Evolutionary conservation across 2,888 invertebrate genomes (phyloP), one percentile per base, ranked within the genome.

Genomic region (Stenotaenia linearis): DNA sequence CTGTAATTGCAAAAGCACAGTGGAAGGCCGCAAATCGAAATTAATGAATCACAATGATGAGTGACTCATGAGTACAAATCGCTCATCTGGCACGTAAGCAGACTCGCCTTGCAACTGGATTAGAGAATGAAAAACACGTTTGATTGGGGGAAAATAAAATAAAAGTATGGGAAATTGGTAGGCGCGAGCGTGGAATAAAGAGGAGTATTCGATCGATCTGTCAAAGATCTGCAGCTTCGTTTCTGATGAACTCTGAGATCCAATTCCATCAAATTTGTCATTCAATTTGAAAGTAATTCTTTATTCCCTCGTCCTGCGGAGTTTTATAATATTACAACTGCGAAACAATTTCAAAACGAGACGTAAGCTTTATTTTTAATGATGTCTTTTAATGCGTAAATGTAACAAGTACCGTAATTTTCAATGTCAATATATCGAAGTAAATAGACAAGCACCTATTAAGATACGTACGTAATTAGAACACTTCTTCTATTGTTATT

Each of bases 331-430:
- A n/a, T n/a, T n/a, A n/a, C 98, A 83, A 92, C 91, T 81, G 93
- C 91, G 90, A 94, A 91, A 86, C 93, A 96, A 88, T 98, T 98
- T 75, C 97, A 97, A 88, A 98, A 96, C 86, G 97, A 95, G 78
- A 98, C 94, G 87, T 93, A 97, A 87, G 98, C 98, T 85, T 97
- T 97, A 69, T 95, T 94, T 1, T 96, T 93, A 75, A 91, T 90
- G 80, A n/a, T n/a, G n/a, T n/a, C n/a, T n/a, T n/a, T n/a, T n/a
- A 93, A 93, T 84, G 94, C 94, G 86, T 98, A 98, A 82, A 97
- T 98, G 88, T 4, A 56, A 30, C 23, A 74, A 84, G 21, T 18
- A 21, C 25, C n/a, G n/a, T n/a, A n/a, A n/a, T n/a, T n/a, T n/a
- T n/a, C n/a, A n/a, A n/a, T n/a, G n/a, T n/a, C n/a, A n/a, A n/a